phyloP scores from a whole-genome alignment of 2,113 vertebrate species.

The Garra rufa region DNA sequence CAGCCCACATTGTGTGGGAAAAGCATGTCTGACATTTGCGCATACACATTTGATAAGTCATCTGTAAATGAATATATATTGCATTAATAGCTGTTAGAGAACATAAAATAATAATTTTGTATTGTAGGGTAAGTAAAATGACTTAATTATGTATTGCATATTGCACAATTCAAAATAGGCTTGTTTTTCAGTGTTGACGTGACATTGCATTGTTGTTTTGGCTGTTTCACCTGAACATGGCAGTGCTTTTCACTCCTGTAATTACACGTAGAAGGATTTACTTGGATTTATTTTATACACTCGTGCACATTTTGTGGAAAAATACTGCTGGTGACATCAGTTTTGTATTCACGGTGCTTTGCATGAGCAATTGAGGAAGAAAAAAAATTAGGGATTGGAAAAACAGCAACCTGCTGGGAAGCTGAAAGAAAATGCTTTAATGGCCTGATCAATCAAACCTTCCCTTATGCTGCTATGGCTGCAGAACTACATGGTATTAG shows the following conservation, averaged over 20 bases:
- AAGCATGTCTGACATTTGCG: neutral
- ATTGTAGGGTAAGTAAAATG: neutral
- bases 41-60: neutral
- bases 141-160: too few relatives aligned
- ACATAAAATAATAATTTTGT: neutral
- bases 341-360: neutral
- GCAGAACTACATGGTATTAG: conserved; percentile 12
- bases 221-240: neutral
- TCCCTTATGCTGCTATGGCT: conserved; percentile 5
- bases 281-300: conserved; percentile 9
- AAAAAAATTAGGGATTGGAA: neutral
- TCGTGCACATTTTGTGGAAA: conserved; percentile 6
- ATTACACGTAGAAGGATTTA: conserved; percentile 1
- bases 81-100: neutral
- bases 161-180: too few relatives aligned
- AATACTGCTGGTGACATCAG: neutral
- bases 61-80: neutral
- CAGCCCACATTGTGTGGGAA: neutral
- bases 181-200: neutral
- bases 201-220: neutral
- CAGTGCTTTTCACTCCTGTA: neutral
- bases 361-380: conserved; percentile 12
- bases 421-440: conserved; percentile 8
- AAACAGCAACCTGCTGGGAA: conserved; percentile 16
- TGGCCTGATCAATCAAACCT: conserved; percentile 42